Base-by-base conservation (phyloP, 1,140 invertebrate genomes). In the Ostrea denselamellosa region DNA sequence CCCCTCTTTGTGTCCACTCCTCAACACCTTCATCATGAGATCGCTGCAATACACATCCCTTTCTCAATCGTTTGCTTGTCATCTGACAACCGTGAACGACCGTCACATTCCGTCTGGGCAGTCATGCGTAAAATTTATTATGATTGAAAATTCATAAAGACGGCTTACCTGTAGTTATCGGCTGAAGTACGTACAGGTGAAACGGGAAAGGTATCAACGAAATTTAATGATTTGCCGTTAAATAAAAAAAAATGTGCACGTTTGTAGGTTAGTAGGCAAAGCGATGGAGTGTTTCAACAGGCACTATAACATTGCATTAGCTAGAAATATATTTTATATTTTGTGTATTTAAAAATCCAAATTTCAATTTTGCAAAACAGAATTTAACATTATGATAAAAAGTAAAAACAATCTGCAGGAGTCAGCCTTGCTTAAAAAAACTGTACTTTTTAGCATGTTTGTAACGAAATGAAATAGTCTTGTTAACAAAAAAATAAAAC, bases 141-240 rank as follows among this genome's bases (percentile, higher is more conserved):
- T 71, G 68, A 71, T 71, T 71, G 68, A 71, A 71, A 71, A 71
- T 71, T 71, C 68, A 71, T 71, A 71, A 71, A 71, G 9, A 25
- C 22, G 25, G 8, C 28, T 28, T 62, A 62, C 56, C 17, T 62
- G 14, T 62, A 62, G 5, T 19, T 71, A 22, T 71, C 22, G 10
- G 12, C 17, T 62, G 12, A 34, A 71, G 68, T 71, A 9, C 68
- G 28, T 25, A 25, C 58, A 62, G 58, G 68, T 28, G 14, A 28
- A 12, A 71, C 25, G 28, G 28, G 56, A 62, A 14, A 19, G n/a
- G 56, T 62, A 62, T 62, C 2, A 62, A 62, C 5, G 14, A 62
- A 62, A 17, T 7, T 62, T 12, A 58, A 58, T 58, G 19, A 17
- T 62, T 62, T 62, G 56, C n/a, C 56, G 56, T n/a, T 62, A 62